Evolutionary conservation across 2,888 invertebrate species (phyloP).

Genomic region (Tetragonula carbonaria): DNA sequence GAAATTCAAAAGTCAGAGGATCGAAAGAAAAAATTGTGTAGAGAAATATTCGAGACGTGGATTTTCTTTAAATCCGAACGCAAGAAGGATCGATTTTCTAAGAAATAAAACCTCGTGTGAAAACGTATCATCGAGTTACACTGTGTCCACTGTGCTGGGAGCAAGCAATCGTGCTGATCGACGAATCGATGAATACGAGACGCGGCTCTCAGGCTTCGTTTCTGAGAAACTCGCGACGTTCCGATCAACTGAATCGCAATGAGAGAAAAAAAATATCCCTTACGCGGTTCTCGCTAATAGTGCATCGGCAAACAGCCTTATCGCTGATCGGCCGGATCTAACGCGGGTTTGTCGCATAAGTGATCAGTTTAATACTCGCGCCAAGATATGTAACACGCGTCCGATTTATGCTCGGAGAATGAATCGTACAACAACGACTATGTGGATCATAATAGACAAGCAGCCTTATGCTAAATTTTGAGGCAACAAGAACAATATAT

Average conservation of each 20-base stretch:
- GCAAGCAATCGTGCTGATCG: conserved; percentile 26
- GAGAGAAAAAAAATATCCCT: conserved; percentile 44
- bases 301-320: conserved; percentile 45
- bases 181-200: conserved; percentile 28
- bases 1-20: too few species aligned
- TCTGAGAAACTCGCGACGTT: conserved; percentile 29
- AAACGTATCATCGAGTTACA: not conserved
- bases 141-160: not conserved
- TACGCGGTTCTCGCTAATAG: conserved; percentile 47
- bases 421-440: too few species aligned
- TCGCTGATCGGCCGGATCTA: conserved; percentile 50
- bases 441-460: too few species aligned
- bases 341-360: conserved; percentile 47
- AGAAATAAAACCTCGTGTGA: conserved; percentile 5
- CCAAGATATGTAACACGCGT: conserved; percentile 27
- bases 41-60: too few species aligned
- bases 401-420: conserved; percentile 10
- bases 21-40: too few species aligned
- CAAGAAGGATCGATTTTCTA: not conserved
- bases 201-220: conserved; percentile 17
- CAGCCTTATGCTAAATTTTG: too few species aligned
- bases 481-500: too few species aligned
- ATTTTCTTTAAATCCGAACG: too few species aligned
- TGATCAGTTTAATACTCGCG: conserved; percentile 33
- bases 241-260: conserved; percentile 37